These are phyloP conservation scores for Xestoiulus laeticollis DNA, from an alignment of 2,888 invertebrate genomes.

Conservation along the genomic window DNA sequence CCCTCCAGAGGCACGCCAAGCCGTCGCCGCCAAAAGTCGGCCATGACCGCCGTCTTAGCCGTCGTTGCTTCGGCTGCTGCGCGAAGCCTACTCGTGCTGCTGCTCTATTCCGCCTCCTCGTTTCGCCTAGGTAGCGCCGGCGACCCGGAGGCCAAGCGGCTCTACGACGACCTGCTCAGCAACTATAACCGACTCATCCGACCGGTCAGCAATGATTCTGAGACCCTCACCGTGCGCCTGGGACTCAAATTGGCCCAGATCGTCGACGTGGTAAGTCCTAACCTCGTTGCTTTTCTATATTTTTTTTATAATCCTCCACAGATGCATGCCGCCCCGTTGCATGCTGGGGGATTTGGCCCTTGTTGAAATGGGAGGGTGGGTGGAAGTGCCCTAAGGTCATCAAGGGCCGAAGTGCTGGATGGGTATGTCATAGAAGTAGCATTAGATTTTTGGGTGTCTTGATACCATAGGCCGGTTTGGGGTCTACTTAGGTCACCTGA, in stretches of 20 bases:
- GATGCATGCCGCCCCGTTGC: background rate
- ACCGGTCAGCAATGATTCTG: slow-evolving; percentile 91
- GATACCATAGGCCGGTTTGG: too few species aligned
- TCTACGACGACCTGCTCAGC: slow-evolving; percentile 94
- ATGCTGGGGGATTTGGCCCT: background rate
- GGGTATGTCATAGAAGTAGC: background rate
- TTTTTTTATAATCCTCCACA: background rate
- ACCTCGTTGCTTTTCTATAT: background rate
- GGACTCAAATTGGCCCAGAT: slow-evolving; percentile 85
- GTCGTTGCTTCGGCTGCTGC: background rate
- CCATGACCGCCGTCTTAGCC: background rate
- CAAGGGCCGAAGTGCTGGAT: background rate
- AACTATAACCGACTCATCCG: slow-evolving; percentile 95
- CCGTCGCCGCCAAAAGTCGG: background rate
- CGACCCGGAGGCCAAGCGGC: slow-evolving; percentile 89
- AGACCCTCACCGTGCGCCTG: slow-evolving; percentile 89
- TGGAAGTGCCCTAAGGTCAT: background rate
- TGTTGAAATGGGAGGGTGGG: background rate
- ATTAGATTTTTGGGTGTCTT: too few species aligned
- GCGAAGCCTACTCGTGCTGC: background rate
- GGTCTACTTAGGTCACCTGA: too few species aligned
- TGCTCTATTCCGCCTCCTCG: slow-evolving; percentile 29
- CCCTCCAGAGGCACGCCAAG: background rate
- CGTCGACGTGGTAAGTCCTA: slow-evolving; percentile 72
- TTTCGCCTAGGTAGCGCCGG: slow-evolving; percentile 52